Evolutionary conservation across 2,797 vertebrate species (phyloP), one percentile per base, ranked within the genome.

Genomic region (Cuculus canorus): DNA sequence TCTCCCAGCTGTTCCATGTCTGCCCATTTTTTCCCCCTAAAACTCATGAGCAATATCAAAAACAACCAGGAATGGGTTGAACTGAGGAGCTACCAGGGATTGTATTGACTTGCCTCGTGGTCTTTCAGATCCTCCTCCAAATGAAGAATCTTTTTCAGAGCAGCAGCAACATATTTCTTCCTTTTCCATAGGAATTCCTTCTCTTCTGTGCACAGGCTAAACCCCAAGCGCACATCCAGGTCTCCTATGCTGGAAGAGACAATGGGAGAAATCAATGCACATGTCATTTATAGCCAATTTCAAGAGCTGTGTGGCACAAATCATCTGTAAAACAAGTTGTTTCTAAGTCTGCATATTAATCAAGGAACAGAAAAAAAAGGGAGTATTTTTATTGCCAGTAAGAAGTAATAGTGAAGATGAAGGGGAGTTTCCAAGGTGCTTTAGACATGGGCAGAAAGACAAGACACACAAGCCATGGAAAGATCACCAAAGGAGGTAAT

Each of bases 161-260:
- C 97, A 30, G 87, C 69, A 41, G 98, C 98, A 57, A 98, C 98
- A 0, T 98, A 82, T 90, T 90, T 96, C 95, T 97, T 98, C 95
- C 99, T 98, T 96, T 98, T 98, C 61, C 69, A 24, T 65, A 99
- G 92, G 93, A 98, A 99, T 6, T 81, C 41, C 52, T 97, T 98
- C 95, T 99, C 99, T 47, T 98, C 97, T 0, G 7, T 2, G 32
- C 98, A 98, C 86, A 98, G 95, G 61, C 94, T 97, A 39, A 97
- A 98, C 12, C 97, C 98, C 95, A 99, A 90, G 28, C 98, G 98
- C 60, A 99, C 98, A 1, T 97, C 97, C 88, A 98, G 89, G 11
- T 91, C 90, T 48, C 94, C 92, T 4, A 90, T 79, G 32, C 98
- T 99, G 89, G 54, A 95, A 78, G 0, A 79, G 13, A 66, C 39